Evolutionary conservation across 2,797 vertebrate species (phyloP), one percentile per base, ranked within the genome.

Genomic region (Ficedula albicollis): DNA sequence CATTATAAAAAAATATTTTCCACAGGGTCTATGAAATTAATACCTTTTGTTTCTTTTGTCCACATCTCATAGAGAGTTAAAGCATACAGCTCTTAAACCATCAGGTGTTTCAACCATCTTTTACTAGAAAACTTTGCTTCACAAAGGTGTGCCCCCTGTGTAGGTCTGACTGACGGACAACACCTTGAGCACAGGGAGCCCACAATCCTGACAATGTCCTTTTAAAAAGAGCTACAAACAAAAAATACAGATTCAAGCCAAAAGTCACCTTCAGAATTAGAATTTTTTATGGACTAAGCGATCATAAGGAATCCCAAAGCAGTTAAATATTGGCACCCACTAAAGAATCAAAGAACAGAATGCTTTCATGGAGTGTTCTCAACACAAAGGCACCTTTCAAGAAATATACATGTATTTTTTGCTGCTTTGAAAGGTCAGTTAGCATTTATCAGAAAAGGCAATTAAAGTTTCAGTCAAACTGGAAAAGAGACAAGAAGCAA

Each of bases 391-490:
- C 83, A 96, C 76, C 95, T 92, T 79, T 95, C 82, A 92, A 93
- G 94, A 89, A 62, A 68, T 49, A 94, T 8, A 60, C 27, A 56
- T 44, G 34, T 77, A 84, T 69, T 73, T 87, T 96, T 76, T 81
- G 20, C 75, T 84, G 34, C 84, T 97, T 86, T 68, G 44, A 95
- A 93, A 63, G 87, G 80, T 78, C 88, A 93, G 95, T 93, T 66
- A 94, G 79, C 66, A 62, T 75, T 87, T 93, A 80, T 74, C 81
- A 89, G 87, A 94, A 93, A 96, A 83, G 46, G 81, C 79, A 96
- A 90, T 95, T 90, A 91, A 95, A 83, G 55, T 87, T 90, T 67
- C 95, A 84, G 78, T 88, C 92, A 92, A 93, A 74, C 22, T 72
- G 77, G 91, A 67, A 73, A 78, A 85, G 44, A 77, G 62, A 80